phyloP scores from a whole-genome alignment of 2,888 invertebrate genomes.

The Gerris lacustris region DNA sequence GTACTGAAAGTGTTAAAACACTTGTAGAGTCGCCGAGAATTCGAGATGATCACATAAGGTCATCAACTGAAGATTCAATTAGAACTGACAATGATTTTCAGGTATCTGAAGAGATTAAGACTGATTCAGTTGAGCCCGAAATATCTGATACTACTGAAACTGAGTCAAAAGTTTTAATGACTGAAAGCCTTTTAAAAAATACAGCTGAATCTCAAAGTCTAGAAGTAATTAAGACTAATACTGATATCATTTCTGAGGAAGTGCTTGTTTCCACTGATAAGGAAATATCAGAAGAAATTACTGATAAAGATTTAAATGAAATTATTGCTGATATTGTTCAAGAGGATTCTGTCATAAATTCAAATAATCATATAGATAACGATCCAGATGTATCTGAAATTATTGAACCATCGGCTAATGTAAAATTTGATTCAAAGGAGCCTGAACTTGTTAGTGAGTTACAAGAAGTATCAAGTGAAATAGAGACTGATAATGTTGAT shows the following conservation, averaged over 20 bases:
- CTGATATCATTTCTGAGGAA: background rate
- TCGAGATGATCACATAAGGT: background rate
- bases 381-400: too few relatives aligned
- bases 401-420: too few relatives aligned
- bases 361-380: too few relatives aligned
- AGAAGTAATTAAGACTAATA: background rate
- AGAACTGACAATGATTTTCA: background rate
- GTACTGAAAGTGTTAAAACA: background rate
- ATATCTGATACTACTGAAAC: background rate
- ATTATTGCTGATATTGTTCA: too few relatives aligned
- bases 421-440: too few relatives aligned
- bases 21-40: background rate
- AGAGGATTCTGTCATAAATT: too few relatives aligned
- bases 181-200: conserved; percentile 10
- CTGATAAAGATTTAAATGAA: too few relatives aligned
- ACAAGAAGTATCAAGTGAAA: too few relatives aligned
- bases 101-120: background rate
- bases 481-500: too few relatives aligned
- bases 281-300: too few relatives aligned
- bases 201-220: background rate
- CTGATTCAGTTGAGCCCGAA: background rate
- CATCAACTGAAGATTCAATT: background rate
- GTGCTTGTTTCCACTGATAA: background rate
- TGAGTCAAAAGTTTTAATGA: conserved; percentile 9
- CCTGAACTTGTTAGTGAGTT: too few relatives aligned